Evolutionary conservation across 2,888 invertebrate species (phyloP).

Genomic region (Allygus modestus): DNA sequence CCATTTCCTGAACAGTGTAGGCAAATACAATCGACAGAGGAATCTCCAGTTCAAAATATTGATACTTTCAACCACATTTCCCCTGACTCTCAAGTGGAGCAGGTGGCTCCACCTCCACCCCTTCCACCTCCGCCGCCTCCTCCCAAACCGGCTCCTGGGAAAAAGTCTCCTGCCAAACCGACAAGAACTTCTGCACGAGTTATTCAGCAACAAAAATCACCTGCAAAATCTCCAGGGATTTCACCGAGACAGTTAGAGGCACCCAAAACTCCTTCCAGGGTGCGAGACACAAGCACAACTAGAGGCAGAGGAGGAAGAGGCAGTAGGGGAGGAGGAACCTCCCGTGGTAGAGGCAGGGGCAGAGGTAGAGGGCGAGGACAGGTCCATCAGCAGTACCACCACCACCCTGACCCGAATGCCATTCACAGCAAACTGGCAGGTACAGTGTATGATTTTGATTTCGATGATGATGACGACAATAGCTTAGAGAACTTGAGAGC

Average conservation of each 20-base stretch:
- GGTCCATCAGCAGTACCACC: constrained; percentile 72
- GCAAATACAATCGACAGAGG: constrained; percentile 58
- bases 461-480: constrained; percentile 83
- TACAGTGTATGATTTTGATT: constrained; percentile 92
- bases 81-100: constrained; percentile 48
- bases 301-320: constrained; percentile 73
- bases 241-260: constrained; percentile 76
- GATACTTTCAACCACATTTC: constrained; percentile 66
- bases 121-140: constrained; percentile 67
- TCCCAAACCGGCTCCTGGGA: constrained; percentile 72
- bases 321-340: constrained; percentile 76
- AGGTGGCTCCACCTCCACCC: constrained; percentile 66
- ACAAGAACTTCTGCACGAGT: constrained; percentile 80
- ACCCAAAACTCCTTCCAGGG: constrained; percentile 66
- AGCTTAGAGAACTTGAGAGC: constrained; percentile 86
- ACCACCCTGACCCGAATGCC: constrained; percentile 78
- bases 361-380: constrained; percentile 75
- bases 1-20: constrained; percentile 61
- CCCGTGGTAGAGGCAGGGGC: constrained; percentile 72
- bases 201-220: constrained; percentile 80
- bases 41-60: constrained; percentile 63
- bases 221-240: constrained; percentile 83
- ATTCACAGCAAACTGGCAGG: constrained; percentile 90
- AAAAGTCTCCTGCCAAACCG: constrained; percentile 79
- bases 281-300: constrained; percentile 65